Evolutionary conservation across 2,113 vertebrate species (phyloP).

Genomic region (Cyrtonyx montezumae): DNA sequence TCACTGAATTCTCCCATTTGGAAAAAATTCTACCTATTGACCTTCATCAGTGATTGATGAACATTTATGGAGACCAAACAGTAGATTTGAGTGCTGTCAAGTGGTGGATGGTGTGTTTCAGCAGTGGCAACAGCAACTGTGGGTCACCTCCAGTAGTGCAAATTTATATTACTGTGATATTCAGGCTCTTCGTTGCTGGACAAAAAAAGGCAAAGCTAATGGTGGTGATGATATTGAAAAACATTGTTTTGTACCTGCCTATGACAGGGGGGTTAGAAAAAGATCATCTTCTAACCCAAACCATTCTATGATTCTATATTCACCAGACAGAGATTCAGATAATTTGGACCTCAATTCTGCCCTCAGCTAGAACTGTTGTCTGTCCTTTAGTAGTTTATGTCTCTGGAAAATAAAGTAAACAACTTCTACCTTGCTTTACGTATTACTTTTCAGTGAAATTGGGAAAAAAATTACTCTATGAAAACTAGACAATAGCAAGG

Average conservation of each 20-base stretch:
- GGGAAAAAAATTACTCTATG: neutral
- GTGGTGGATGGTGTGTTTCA: neutral
- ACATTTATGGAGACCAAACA: neutral
- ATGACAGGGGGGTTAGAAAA: no score
- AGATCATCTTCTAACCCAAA: no score
- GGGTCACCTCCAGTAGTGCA: neutral
- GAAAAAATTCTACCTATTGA: neutral
- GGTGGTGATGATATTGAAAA: neutral
- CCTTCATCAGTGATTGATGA: neutral
- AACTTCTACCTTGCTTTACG: accelerated
- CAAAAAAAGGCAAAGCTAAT: neutral
- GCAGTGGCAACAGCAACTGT: neutral
- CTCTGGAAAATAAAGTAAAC: neutral
- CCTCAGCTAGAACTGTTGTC: neutral
- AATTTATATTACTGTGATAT: neutral
- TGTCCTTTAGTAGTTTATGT: neutral
- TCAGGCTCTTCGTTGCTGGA: neutral
- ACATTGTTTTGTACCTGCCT: neutral
- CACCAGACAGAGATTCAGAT: neutral
- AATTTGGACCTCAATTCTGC: neutral
- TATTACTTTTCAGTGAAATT: neutral
- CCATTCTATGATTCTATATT: no score
- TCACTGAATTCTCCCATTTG: neutral
- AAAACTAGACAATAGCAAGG: neutral
- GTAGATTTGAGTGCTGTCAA: neutral